phyloP scores from a whole-genome alignment of 2,888 invertebrate species.

The Phymatocera aterrima region DNA sequence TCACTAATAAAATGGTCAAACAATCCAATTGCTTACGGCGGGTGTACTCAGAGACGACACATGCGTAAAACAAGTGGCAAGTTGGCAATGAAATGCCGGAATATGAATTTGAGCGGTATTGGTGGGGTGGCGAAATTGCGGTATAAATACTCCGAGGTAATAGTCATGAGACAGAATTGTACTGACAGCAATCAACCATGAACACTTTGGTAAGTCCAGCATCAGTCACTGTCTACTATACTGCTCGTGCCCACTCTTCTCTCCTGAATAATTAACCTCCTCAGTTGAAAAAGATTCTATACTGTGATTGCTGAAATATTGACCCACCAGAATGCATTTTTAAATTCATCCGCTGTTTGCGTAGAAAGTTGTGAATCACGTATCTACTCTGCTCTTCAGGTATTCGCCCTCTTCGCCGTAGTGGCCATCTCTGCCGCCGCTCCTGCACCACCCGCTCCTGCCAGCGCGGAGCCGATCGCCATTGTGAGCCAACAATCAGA shows the following conservation, averaged over 20 bases:
- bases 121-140: constrained; percentile 35
- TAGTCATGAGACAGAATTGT: constrained; percentile 34
- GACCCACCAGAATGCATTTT: background rate
- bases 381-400: background rate
- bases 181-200: constrained; percentile 36
- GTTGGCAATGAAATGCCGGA: background rate
- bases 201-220: constrained; percentile 30
- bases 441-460: background rate
- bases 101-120: background rate
- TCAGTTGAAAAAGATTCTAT: too few species aligned
- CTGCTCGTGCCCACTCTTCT: background rate
- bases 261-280: too few species aligned
- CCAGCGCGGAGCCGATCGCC: constrained; percentile 38
- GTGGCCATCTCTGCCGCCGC: constrained; percentile 16
- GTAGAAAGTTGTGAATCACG: background rate
- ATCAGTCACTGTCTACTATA: background rate
- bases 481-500: constrained; percentile 52
- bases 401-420: constrained; percentile 24
- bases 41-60: background rate
- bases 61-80: constrained; percentile 12
- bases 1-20: too few species aligned
- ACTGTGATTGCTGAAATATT: background rate
- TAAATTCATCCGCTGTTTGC: background rate
- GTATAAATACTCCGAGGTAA: constrained; percentile 33
- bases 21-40: too few species aligned